Conservation (phyloP, 2,888 invertebrate genomes). For the Drosophila mimica region DNA sequence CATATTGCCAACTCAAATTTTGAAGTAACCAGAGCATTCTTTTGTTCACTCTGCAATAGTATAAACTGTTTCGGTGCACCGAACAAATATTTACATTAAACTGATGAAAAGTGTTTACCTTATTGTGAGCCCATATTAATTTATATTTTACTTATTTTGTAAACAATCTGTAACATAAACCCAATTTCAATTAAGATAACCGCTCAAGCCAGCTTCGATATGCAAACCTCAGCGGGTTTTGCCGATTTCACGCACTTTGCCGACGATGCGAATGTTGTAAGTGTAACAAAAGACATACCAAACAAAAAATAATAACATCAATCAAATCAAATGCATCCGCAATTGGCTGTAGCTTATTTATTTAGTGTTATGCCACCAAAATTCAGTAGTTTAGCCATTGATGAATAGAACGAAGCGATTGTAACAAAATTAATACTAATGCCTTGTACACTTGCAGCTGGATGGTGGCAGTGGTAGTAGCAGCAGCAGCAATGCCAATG, state of each 20-base stretch:
- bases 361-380: constrained; percentile 52
- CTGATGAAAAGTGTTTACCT: constrained; percentile 11
- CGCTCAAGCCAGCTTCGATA: constrained; percentile 84
- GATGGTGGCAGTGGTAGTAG: constrained; percentile 48
- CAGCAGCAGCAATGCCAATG: constrained; percentile 58
- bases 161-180: constrained; percentile 48
- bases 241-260: constrained; percentile 90
- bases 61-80: constrained; percentile 5
- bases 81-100: constrained; percentile 29
- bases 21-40: neutral
- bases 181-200: constrained; percentile 76
- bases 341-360: constrained; percentile 57
- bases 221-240: constrained; percentile 85
- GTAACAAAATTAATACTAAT: constrained; percentile 15
- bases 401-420: constrained; percentile 11
- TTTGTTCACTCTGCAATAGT: constrained; percentile 1
- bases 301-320: constrained; percentile 34
- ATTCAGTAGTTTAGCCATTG: constrained; percentile 42
- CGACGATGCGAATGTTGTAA: constrained; percentile 77
- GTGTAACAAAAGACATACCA: constrained; percentile 50
- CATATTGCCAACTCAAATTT: neutral
- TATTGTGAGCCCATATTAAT: constrained; percentile 18
- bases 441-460: constrained; percentile 30
- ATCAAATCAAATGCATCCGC: constrained; percentile 41
- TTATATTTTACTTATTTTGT: constrained; percentile 31